Evolutionary conservation across 2,797 vertebrate genomes (phyloP), one percentile per base, ranked within the genome.

Genomic region (Phrynocephalus guinanensis): DNA sequence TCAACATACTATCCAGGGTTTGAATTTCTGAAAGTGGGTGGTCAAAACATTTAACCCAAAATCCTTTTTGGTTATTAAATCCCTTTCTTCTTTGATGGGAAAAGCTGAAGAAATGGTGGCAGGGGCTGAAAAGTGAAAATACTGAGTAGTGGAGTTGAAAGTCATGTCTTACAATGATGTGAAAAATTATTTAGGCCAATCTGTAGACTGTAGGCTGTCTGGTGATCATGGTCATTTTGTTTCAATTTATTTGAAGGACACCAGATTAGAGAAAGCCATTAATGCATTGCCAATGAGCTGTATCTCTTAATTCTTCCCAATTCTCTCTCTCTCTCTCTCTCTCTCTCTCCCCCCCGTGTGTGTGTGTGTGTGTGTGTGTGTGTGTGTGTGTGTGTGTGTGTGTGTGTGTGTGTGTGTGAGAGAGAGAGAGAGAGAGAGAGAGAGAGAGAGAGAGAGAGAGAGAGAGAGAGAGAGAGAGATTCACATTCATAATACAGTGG

Each of bases 261-360:
- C 24, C 38, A 48, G 38, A 1, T 6, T 48, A 24, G 9, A 16
- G 38, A 48, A 48, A 3, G 18, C 2, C 38, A 44, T 44, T 75
- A 48, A 56, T 71, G 88, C 68, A 87, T 75, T 52, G 66, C 56
- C 92, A 83, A 90, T 82, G 89, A 81, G 82, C 81, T 72, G 87
- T 92, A 90, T 86, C 89, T 88, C 89, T 91, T 90, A 79, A 91
- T 92, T 63, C 60, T 93, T 91, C 86, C 91, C 86, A 63, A 84
- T 90, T 91, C 85, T 78, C 89, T 91, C 76, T 73, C 33, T 33
- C 33, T 33, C 33, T 33, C 33, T 33, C 33, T 33, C 50, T 52
- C 50, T 52, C 50, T 52, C 50, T 52, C 50, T 52, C 50, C 7
- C 50, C 2, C 33, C 33, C 2, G 33, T 52, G n/a, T 5, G 11